Evolutionary conservation across 2,888 invertebrate genomes (phyloP), one percentile per base, ranked within the genome.

Genomic region (Dicranocentrus wangi): DNA sequence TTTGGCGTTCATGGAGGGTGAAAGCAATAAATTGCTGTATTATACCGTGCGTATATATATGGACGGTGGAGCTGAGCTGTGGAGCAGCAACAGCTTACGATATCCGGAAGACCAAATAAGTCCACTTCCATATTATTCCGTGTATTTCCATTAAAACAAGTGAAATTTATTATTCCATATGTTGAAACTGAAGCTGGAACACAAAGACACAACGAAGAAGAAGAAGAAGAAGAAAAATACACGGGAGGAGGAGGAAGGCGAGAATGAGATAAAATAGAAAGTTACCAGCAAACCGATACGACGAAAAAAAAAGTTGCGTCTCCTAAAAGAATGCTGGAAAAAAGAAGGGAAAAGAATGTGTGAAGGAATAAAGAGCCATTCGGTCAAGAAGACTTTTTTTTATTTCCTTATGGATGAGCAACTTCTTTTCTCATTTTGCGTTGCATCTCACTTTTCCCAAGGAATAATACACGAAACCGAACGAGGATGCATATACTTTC

Each of bases 111-210:
- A 72, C 61, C 61, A 72, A 70, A 70, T 70, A 70, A 25, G 21
- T 27, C 58, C 7, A 65, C 42, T 53, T 51, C 73, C 58, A 58
- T 69, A 60, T 76, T 27, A 39, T n/a, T n/a, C n/a, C 69, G 32
- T 69, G 69, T 69, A 68, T 81, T 84, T 82, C 82, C 84, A 82
- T 82, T 84, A 82, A 81, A 82, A 82, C 69, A 79, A 84, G 82
- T 80, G 82, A 82, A 82, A 84, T 82, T 77, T 77, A 77, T 77
- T 77, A 77, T 77, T 77, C 77, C 77, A 77, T 77, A 69, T 77
- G 77, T 42, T 77, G 77, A 77, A 51, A 39, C 63, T 61, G 69
- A 69, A 77, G 58, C 43, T 69, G 58, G 60, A 53, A 66, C 19
- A 63, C 7, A 2, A 25, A 13, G 32, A 58, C 27, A 25, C n/a